These are phyloP conservation scores for Platypus cylindrus DNA, from an alignment of 2,888 invertebrate species.

Conservation along the genomic window DNA sequence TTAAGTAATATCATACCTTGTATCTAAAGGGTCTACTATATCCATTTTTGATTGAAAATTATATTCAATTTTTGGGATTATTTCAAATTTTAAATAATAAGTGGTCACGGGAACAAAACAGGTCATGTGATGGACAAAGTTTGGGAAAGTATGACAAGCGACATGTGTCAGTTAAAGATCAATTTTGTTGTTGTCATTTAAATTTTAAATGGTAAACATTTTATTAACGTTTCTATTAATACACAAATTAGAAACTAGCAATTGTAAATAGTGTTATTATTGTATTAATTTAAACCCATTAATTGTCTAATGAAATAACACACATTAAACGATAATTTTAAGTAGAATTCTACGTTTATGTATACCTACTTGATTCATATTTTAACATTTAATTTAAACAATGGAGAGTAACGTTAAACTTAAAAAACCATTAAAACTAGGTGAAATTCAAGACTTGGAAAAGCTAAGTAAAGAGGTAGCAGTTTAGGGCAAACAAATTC, in stretches of 20 bases:
- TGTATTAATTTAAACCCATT: too few relatives aligned
- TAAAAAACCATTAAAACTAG: constrained; percentile 15
- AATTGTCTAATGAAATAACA: too few relatives aligned
- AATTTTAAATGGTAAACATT: too few relatives aligned
- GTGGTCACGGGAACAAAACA: constrained; percentile 60
- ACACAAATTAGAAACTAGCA: too few relatives aligned
- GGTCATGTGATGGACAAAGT: constrained; percentile 51
- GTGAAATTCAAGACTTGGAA: constrained; percentile 33
- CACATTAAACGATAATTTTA: too few relatives aligned
- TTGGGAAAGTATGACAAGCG: constrained; percentile 4
- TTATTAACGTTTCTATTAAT: too few relatives aligned
- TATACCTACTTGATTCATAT: too few relatives aligned
- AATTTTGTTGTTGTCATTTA: too few relatives aligned
- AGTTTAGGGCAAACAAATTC: not conserved
- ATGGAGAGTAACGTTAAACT: constrained; percentile 18
- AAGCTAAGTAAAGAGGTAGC: constrained; percentile 36
- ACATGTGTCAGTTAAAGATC: not conserved
- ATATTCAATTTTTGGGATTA: constrained; percentile 6
- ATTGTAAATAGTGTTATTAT: too few relatives aligned
- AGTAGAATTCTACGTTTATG: too few relatives aligned
- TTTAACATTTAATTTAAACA: too few relatives aligned
- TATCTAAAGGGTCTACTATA: constrained; percentile 48
- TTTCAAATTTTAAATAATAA: constrained; percentile 50
- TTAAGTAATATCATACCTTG: constrained; percentile 39
- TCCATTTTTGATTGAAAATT: constrained; percentile 31